phyloP scores from a whole-genome alignment of 2,888 invertebrate species.

The Rhamphomyia laevipes region DNA sequence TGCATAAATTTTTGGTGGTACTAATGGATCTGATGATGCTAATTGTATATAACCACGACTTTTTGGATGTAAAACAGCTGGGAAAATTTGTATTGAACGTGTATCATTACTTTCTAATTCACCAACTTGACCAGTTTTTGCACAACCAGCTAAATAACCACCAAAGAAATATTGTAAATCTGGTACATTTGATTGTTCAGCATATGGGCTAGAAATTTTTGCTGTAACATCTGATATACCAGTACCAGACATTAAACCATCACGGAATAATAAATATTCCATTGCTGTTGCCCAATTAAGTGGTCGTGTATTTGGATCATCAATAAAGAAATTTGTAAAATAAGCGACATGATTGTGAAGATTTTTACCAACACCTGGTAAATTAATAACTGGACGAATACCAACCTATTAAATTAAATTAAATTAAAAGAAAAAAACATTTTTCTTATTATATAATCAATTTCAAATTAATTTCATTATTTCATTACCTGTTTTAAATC shows the following conservation, averaged over 20 bases:
- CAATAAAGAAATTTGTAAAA: conserved; percentile 66
- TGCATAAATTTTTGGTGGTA: conserved; percentile 73
- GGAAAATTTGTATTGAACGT: conserved; percentile 61
- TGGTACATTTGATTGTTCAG: conserved; percentile 61
- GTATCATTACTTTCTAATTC: conserved; percentile 59
- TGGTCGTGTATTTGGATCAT: conserved; percentile 72
- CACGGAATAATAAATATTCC: conserved; percentile 79
- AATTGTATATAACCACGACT: conserved; percentile 70
- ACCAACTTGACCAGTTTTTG: conserved; percentile 75
- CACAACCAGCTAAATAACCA: conserved; percentile 75
- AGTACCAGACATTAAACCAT: conserved; percentile 82
- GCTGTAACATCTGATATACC: conserved; percentile 81
- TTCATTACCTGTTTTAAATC: conserved; percentile 45
- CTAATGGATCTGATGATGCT: conserved; percentile 63
- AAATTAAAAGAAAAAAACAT: not conserved
- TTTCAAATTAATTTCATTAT: not conserved
- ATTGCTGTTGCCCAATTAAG: conserved; percentile 88
- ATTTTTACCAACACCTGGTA: conserved; percentile 74
- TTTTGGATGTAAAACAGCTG: conserved; percentile 73
- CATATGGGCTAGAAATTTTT: conserved; percentile 68
- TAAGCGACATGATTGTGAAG: conserved; percentile 78
- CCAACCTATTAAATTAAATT: conserved; percentile 35
- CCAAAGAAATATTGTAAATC: conserved; percentile 82
- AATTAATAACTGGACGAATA: conserved; percentile 54
- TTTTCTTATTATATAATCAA: not conserved